phyloP scores from a whole-genome alignment of 1,140 invertebrate genomes.

The Hypothenemus hampei region DNA sequence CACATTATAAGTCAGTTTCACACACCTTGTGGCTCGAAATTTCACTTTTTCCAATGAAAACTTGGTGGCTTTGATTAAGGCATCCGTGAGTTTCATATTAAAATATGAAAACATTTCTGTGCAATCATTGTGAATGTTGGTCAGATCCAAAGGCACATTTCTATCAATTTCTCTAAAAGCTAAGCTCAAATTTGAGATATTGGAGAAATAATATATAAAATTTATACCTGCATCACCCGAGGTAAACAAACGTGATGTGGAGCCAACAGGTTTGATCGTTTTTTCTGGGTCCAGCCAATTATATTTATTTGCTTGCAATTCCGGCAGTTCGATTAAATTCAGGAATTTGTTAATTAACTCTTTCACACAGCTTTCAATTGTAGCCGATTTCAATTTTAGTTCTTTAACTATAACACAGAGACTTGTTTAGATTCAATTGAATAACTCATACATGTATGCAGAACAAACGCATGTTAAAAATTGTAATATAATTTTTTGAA shows the following conservation, averaged over 20 bases:
- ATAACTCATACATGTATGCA: too few species aligned
- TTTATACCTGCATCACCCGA: conserved; percentile 51
- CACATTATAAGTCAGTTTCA: too few species aligned
- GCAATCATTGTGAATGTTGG: conserved; percentile 61
- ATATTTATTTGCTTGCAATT: conserved; percentile 54
- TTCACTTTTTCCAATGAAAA: conserved; percentile 62
- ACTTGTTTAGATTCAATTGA: too few species aligned
- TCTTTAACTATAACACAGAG: conserved; percentile 46
- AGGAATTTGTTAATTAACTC: conserved; percentile 69
- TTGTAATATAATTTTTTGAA: too few species aligned
- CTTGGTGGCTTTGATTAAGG: conserved; percentile 63
- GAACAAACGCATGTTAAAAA: too few species aligned
- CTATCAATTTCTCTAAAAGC: conserved; percentile 58
- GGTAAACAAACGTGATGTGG: conserved; percentile 50
- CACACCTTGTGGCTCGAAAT: conserved; percentile 56
- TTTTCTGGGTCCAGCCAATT: conserved; percentile 61
- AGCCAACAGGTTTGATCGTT: conserved; percentile 52
- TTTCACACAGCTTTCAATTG: conserved; percentile 61
- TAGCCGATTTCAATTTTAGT: conserved; percentile 55
- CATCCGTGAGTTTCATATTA: conserved; percentile 63
- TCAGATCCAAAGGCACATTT: conserved; percentile 53
- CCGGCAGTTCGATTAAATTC: conserved; percentile 51
- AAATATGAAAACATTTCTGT: conserved; percentile 71
- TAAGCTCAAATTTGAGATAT: conserved; percentile 39
- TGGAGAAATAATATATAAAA: not conserved